These are phyloP conservation scores for Deladenus siricidicola DNA, from an alignment of 2,888 invertebrate genomes.

Conservation along the genomic window DNA sequence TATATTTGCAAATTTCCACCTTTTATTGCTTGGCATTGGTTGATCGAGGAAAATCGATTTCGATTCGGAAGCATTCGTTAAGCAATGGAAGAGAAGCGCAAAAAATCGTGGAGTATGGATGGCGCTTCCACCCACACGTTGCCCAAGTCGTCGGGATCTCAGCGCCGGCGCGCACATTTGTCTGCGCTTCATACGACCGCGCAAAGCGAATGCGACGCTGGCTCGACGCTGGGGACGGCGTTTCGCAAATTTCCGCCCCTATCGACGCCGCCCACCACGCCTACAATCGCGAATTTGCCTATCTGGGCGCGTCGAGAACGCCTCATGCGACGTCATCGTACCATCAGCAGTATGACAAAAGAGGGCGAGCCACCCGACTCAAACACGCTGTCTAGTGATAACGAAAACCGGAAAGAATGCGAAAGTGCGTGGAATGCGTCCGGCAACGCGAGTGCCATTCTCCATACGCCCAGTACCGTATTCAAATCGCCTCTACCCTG, in stretches of 20 bases:
- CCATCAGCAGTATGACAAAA: neutral
- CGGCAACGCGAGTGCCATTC: too few relatives aligned
- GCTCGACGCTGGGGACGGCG: neutral
- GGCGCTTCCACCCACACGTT: neutral
- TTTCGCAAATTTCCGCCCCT: neutral
- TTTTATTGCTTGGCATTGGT: too few relatives aligned
- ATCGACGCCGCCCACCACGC: neutral
- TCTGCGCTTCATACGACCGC: neutral
- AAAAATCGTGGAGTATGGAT: neutral
- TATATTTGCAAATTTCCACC: too few relatives aligned
- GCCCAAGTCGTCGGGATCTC: neutral
- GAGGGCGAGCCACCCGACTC: too few relatives aligned
- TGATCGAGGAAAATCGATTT: too few relatives aligned
- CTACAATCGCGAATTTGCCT: neutral
- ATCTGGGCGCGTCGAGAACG: neutral
- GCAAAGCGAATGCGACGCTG: neutral
- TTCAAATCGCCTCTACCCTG: too few relatives aligned
- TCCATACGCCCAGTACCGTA: too few relatives aligned
- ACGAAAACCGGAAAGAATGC: too few relatives aligned
- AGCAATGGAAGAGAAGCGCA: too few relatives aligned
- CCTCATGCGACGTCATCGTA: neutral
- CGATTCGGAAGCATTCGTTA: too few relatives aligned
- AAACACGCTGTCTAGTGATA: too few relatives aligned
- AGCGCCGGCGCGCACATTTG: neutral
- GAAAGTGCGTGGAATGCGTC: too few relatives aligned